Evolutionary conservation across 92 coral and sea anemone genomes (phyloP).

Genomic region (Micromussa lordhowensis): DNA sequence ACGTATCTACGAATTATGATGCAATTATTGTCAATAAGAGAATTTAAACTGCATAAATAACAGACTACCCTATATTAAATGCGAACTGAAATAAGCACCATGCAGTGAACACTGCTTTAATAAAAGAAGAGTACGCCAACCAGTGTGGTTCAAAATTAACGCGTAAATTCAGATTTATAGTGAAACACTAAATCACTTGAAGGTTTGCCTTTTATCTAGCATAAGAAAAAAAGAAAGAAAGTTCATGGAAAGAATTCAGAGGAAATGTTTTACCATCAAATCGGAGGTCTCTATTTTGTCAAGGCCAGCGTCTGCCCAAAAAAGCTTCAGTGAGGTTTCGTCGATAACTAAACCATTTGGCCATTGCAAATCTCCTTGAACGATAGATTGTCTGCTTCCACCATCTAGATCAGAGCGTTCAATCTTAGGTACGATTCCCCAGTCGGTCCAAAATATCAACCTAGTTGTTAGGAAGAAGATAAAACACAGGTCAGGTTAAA

Average conservation of each 20-base stretch:
- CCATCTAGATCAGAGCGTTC: constrained; percentile 79
- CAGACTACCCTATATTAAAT: too few relatives aligned
- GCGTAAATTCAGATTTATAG: not conserved
- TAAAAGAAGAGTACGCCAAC: too few relatives aligned
- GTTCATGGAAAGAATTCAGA: not conserved
- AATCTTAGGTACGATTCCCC: constrained; percentile 90
- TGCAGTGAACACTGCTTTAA: too few relatives aligned
- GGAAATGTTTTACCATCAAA: constrained; percentile 43
- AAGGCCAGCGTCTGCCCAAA: constrained; percentile 93
- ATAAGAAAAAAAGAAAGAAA: not conserved
- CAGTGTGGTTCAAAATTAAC: not conserved
- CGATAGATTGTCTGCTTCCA: constrained; percentile 44
- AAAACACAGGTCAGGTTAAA: not conserved
- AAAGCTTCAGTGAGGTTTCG: constrained; percentile 56
- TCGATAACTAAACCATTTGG: constrained; percentile 92
- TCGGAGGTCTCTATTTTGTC: constrained; percentile 87
- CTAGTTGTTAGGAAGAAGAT: constrained; percentile 32
- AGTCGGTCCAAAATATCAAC: constrained; percentile 90
- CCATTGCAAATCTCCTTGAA: constrained; percentile 77
- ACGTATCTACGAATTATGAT: too few relatives aligned
- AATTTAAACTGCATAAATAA: too few relatives aligned
- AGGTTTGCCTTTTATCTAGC: not conserved
- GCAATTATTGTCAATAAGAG: not conserved
- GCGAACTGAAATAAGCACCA: too few relatives aligned
- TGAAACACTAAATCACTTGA: not conserved